Evolutionary conservation across 37 sponge, comb jelly and placozoan species (phyloP).

Genomic region (Tethya wilhelma): DNA sequence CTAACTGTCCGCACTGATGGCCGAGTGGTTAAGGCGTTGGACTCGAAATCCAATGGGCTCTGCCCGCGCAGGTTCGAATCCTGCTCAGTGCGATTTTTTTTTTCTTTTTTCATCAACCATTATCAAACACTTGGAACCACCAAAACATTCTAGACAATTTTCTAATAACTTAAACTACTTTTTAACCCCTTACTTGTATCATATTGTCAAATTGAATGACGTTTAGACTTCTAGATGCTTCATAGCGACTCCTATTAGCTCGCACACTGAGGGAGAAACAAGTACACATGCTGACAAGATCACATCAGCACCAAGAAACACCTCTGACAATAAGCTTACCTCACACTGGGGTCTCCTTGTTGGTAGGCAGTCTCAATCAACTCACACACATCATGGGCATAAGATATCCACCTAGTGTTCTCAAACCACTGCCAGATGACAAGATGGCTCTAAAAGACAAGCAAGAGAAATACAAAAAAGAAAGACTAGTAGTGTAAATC

Average conservation of each 20-base stretch:
- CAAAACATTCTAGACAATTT: not conserved
- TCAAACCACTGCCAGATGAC: constrained; percentile 90
- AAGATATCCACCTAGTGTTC: constrained; percentile 72
- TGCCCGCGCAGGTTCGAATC: constrained; percentile 99
- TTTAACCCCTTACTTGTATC: constrained; percentile 53
- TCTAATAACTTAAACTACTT: not conserved
- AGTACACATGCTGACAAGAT: no score
- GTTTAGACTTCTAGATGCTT: no score
- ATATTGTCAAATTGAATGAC: no score
- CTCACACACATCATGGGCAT: constrained; percentile 46
- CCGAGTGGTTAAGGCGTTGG: constrained; percentile 99
- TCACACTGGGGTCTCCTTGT: constrained; percentile 33
- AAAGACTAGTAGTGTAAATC: no score
- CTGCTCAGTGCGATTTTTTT: constrained; percentile 96
- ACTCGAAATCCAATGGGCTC: constrained; percentile 99
- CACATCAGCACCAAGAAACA: no score
- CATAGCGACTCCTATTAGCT: not conserved
- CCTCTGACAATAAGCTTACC: constrained; percentile 4
- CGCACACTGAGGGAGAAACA: no score
- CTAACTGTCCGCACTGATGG: constrained; percentile 86
- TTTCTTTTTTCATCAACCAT: constrained; percentile 17
- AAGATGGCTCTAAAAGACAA: constrained; percentile 10
- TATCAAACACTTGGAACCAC: not conserved
- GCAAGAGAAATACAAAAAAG: not conserved
- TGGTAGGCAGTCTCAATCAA: constrained; percentile 61